A percentile compares a stretch with the other conserved stretches of the same genome.
phyloP scores from a whole-genome alignment of 2,797 vertebrate species.

The Emys orbicularis region DNA sequence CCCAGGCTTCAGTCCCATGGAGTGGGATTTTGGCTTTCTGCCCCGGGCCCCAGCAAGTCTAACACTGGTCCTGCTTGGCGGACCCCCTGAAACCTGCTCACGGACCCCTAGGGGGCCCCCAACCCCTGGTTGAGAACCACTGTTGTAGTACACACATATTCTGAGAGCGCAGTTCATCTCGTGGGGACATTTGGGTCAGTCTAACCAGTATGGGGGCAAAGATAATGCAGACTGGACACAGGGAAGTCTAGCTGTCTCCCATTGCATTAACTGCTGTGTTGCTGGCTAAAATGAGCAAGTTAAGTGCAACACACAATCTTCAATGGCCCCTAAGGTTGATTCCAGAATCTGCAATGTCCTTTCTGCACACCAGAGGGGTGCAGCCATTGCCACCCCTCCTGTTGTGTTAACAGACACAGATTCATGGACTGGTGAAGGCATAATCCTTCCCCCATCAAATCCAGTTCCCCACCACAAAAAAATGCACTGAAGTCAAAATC shows the following conservation, averaged over 20 bases:
- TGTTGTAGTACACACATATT: background rate
- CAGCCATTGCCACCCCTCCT: constrained; percentile 12
- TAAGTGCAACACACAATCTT: constrained; percentile 18
- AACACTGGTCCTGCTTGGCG: too few species aligned
- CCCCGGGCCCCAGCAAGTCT: too few species aligned
- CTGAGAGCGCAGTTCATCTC: constrained; percentile 8
- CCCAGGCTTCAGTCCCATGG: too few species aligned
- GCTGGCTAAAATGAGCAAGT: constrained; percentile 39
- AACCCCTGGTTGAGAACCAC: too few species aligned
- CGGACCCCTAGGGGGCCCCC: too few species aligned
- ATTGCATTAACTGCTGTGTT: constrained; percentile 55
- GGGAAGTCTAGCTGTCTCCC: constrained; percentile 37
- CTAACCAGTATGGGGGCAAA: background rate
- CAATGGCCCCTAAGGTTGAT: constrained; percentile 30
- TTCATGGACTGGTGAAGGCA: background rate
- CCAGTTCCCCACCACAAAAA: background rate
- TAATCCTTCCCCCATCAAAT: background rate
- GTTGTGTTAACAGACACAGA: background rate
- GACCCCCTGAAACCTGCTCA: too few species aligned
- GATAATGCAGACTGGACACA: constrained; percentile 35
- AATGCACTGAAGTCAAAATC: background rate
- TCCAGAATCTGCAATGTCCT: constrained; percentile 20
- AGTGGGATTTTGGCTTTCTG: too few species aligned
- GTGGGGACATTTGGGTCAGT: constrained; percentile 43
- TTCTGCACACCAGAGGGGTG: constrained; percentile 41